These are phyloP conservation scores for Calliphora vicina DNA, from an alignment of 1,140 invertebrate genomes.

Conservation along the genomic window DNA sequence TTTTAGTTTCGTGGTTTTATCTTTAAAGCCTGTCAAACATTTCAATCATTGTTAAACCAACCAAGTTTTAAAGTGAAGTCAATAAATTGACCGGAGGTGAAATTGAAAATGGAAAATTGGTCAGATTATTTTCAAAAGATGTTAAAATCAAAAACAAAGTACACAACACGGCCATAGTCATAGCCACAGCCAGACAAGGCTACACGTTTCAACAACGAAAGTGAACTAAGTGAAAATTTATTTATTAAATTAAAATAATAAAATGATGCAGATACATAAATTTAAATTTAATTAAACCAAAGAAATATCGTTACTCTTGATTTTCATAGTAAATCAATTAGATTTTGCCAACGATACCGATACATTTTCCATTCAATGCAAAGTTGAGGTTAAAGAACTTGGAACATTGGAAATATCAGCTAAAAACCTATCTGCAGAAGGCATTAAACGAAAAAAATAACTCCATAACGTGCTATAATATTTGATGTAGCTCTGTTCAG, in stretches of 20 bases:
- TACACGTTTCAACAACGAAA: too few species aligned
- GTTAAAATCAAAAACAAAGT: not conserved
- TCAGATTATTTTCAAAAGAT: not conserved
- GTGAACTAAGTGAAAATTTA: not conserved
- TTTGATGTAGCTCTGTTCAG: too few species aligned
- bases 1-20: not conserved
- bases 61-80: slow-evolving; percentile 13
- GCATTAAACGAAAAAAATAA: too few species aligned
- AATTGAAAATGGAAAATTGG: slow-evolving; percentile 17
- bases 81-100: slow-evolving; percentile 12
- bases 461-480: too few species aligned
- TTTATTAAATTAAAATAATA: slow-evolving; percentile 6
- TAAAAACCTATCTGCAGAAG: too few species aligned
- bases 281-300: not conserved
- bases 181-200: too few species aligned
- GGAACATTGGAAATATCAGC: too few species aligned
- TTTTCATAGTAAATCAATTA: too few species aligned
- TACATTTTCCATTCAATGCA: too few species aligned
- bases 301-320: too few species aligned
- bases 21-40: not conserved
- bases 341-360: too few species aligned
- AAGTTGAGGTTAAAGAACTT: too few species aligned
- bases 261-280: not conserved
- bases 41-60: not conserved
- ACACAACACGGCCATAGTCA: not conserved